phyloP scores from a whole-genome alignment of 2,113 vertebrate species.

The Gymnorhina tibicen region DNA sequence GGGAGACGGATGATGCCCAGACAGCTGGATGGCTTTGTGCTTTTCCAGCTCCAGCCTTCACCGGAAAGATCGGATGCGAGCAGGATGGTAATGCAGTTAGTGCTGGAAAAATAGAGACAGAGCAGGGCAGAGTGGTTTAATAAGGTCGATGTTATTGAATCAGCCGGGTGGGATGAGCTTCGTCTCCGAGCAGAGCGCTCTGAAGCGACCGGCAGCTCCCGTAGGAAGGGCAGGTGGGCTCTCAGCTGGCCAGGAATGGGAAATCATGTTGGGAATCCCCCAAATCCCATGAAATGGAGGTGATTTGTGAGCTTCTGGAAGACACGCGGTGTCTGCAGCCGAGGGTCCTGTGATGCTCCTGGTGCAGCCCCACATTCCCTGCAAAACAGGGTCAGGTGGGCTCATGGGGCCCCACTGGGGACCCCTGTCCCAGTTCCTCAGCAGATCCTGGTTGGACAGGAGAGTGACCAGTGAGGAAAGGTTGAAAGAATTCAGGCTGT shows the following conservation, averaged over 20 bases:
- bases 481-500: neutral
- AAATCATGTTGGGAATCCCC: accelerated
- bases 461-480: neutral
- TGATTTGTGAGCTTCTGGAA: neutral
- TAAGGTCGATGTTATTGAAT: neutral
- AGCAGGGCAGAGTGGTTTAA: neutral
- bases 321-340: neutral
- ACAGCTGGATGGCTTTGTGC: neutral
- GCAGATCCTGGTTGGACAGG: neutral
- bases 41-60: neutral
- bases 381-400: neutral
- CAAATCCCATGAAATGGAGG: neutral
- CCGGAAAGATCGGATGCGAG: neutral
- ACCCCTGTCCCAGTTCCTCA: neutral
- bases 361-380: neutral
- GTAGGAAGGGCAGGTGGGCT: neutral
- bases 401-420: neutral
- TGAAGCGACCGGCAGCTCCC: accelerated
- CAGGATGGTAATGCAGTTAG: neutral
- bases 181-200: accelerated
- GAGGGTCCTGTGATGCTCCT: neutral
- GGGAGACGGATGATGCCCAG: neutral
- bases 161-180: neutral
- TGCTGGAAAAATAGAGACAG: conserved; percentile 22
- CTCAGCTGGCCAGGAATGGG: neutral